Evolutionary conservation across 2,797 vertebrate genomes (phyloP), one percentile per base, ranked within the genome.

Genomic region (Rhinichthys osculus): DNA sequence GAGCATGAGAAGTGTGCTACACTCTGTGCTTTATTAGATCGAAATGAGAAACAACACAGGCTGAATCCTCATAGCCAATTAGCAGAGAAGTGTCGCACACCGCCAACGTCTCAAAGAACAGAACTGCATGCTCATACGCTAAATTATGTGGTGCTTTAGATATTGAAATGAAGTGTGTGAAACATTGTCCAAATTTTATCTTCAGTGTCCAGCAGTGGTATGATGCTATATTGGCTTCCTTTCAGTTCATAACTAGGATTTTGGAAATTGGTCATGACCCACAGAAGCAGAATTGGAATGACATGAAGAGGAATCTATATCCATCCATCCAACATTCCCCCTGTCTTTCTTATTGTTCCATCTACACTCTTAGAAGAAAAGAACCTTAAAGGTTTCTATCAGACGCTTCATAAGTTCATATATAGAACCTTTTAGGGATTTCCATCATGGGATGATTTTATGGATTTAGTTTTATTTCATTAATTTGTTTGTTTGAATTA

Each of bases 21-120:
- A 13, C 62, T 33, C 35, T 76, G 33, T 87, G 62, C 76, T 90
- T 78, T 78, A 85, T 88, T 86, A 87, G 70, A 77, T 54, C 64
- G 82, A 78, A 88, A 86, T 84, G 85, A 83, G 33, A 77, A 50
- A 47, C 62, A 83, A 80, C 81, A 62, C 33, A 27, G 74, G 66
- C 64, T 70, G 59, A 73, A 85, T 87, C 67, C 69, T 70, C 82
- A 71, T 66, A 82, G 59, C 42, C 86, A 82, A 81, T 85, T 81
- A 81, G 17, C 71, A n/a, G 42, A 77, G 64, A 59, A 81, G 69
- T n/a, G 69, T 30, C 4, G 11, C 44, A 40, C 13, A 4, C 50
- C 7, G 2, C 42, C 54, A 52, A 3, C 7, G 6, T 77, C 59
- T 52, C 59, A n/a, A 33, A 83, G 44, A 77, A 77, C 59, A 54